Conservation (phyloP, 2,888 invertebrate genomes). For the Zonitis immaculata region DNA sequence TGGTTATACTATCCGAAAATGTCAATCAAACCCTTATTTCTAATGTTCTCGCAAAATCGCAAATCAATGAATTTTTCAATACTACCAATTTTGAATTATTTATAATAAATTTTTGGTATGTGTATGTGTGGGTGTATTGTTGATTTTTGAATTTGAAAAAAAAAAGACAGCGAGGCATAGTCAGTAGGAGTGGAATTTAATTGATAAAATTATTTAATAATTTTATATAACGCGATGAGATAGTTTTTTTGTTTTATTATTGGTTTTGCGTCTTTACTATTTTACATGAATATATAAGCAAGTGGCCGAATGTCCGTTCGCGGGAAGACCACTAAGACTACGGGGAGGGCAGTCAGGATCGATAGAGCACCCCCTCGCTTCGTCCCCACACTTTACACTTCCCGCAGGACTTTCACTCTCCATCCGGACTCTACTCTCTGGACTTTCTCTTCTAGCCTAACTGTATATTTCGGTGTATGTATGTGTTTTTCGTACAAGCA, state of each 20-base stretch:
- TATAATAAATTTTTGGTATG: too few species aligned
- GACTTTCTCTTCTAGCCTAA: constrained; percentile 37
- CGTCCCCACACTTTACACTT: constrained; percentile 47
- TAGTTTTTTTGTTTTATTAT: too few species aligned
- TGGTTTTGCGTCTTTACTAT: background rate
- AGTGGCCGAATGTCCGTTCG: constrained; percentile 44
- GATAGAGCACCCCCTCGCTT: constrained; percentile 41
- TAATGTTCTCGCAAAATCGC: constrained; percentile 32
- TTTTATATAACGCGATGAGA: too few species aligned
- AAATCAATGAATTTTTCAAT: constrained; percentile 21
- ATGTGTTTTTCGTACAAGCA: constrained; percentile 3
- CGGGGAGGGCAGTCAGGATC: constrained; percentile 41
- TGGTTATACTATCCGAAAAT: constrained; percentile 16
- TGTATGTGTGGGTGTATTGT: too few species aligned
- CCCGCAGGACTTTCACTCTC: constrained; percentile 52
- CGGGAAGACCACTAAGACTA: constrained; percentile 37
- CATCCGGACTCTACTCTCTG: constrained; percentile 40
- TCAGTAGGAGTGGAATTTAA: too few species aligned
- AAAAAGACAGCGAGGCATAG: too few species aligned
- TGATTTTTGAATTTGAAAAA: background rate
- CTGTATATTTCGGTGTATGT: constrained; percentile 15
- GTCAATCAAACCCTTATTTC: constrained; percentile 30
- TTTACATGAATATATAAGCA: constrained; percentile 47
- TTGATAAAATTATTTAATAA: too few species aligned
- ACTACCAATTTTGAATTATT: constrained; percentile 12